These are phyloP conservation scores for Orius insidiosus DNA, from an alignment of 1,140 invertebrate genomes.

Conservation along the genomic window DNA sequence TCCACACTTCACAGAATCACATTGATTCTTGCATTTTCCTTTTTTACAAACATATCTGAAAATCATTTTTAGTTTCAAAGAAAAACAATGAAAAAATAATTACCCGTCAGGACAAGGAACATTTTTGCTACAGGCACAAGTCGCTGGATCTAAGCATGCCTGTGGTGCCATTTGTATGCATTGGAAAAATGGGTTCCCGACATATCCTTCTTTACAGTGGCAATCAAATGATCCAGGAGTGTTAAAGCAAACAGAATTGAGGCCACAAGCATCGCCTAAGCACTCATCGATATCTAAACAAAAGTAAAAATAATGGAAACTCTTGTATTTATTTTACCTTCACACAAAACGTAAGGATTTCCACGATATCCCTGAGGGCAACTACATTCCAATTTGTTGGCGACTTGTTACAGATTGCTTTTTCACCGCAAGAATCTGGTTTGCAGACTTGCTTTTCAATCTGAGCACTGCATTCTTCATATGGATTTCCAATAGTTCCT, in stretches of 20 bases:
- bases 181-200: conserved; percentile 68
- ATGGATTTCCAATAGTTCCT: conserved; percentile 72
- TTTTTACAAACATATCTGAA: conserved; percentile 42
- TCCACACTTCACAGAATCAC: conserved; percentile 54
- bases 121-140: conserved; percentile 48
- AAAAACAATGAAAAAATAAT: conserved; percentile 12
- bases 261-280: conserved; percentile 56
- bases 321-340: conserved; percentile 36
- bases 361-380: conserved; percentile 67
- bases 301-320: neutral
- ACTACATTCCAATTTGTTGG: conserved; percentile 55
- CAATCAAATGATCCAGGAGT: conserved; percentile 74
- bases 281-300: conserved; percentile 64
- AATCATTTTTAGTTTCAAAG: conserved; percentile 2
- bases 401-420: conserved; percentile 59
- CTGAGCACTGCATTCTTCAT: conserved; percentile 53
- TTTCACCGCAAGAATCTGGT: conserved; percentile 50
- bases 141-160: conserved; percentile 44
- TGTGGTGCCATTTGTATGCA: conserved; percentile 48
- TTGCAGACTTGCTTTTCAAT: conserved; percentile 51
- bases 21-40: conserved; percentile 53
- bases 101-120: conserved; percentile 51
- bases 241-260: conserved; percentile 75
- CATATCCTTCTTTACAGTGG: conserved; percentile 58
- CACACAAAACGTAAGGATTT: conserved; percentile 71